Evolutionary conservation across 2,797 vertebrate species (phyloP).

Genomic region (Scomberomorus guttatus): DNA sequence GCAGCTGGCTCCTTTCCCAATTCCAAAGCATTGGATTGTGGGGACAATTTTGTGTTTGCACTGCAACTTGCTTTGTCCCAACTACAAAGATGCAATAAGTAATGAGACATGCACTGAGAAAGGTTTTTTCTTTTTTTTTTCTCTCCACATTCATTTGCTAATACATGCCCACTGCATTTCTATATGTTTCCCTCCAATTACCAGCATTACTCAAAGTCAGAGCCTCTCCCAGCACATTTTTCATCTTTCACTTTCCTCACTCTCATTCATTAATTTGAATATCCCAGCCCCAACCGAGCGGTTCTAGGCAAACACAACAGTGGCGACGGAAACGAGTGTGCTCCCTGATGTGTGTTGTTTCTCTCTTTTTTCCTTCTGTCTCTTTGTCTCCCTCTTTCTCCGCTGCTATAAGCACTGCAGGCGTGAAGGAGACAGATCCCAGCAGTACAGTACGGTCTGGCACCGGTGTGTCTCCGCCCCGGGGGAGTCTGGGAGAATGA

Average conservation of each 20-base stretch:
- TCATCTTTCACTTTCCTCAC: constrained; percentile 80
- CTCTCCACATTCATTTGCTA: constrained; percentile 74
- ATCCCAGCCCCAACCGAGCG: constrained; percentile 61
- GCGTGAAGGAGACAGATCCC: constrained; percentile 73
- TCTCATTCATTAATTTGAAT: constrained; percentile 84
- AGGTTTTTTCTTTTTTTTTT: constrained; percentile 13
- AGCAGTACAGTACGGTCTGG: constrained; percentile 60
- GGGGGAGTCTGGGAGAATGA: constrained; percentile 83
- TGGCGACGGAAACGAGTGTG: constrained; percentile 42
- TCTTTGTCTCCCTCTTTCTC: constrained; percentile 37
- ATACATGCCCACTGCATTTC: constrained; percentile 78
- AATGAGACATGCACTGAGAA: constrained; percentile 69
- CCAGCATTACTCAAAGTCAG: constrained; percentile 85
- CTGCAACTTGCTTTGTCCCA: constrained; percentile 71
- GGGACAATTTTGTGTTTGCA: constrained; percentile 68
- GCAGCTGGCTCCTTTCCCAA: constrained; percentile 56
- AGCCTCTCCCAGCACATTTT: constrained; percentile 72
- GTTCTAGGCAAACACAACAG: constrained; percentile 66
- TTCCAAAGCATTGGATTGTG: constrained; percentile 47
- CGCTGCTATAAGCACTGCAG: constrained; percentile 49
- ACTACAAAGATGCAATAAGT: constrained; percentile 69
- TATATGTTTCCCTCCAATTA: constrained; percentile 82
- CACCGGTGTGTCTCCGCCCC: constrained; percentile 69
- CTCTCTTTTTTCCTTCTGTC: constrained; percentile 25
- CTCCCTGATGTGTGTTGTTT: constrained; percentile 65